These are phyloP conservation scores for Mastomys natalensis DNA, from an alignment of 2,113 vertebrate species.

Conservation along the genomic window DNA sequence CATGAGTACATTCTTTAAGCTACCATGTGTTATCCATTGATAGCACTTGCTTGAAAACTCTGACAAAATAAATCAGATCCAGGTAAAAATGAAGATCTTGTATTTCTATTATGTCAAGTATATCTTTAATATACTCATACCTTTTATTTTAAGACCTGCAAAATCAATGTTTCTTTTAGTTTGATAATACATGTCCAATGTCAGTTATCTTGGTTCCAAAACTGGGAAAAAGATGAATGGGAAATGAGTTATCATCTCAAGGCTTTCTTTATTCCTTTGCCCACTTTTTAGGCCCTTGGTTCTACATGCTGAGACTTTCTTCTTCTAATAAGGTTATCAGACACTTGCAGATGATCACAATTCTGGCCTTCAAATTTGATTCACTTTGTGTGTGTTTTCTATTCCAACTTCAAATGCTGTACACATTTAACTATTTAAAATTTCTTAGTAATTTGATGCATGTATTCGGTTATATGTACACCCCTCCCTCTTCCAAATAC, in stretches of 20 bases:
- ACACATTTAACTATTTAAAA: neutral
- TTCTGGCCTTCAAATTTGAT: neutral
- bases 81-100: neutral
- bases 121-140: neutral
- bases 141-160: neutral
- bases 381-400: neutral
- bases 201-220: too few species aligned
- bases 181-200: neutral
- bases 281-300: neutral
- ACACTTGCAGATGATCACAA: neutral
- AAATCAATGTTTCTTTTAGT: neutral
- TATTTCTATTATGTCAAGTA: neutral
- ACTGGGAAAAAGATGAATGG: fast-evolving
- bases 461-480: neutral
- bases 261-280: neutral
- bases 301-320: neutral
- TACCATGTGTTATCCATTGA: neutral
- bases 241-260: too few species aligned
- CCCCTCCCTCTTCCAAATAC: neutral
- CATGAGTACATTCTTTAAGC: neutral
- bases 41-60: neutral
- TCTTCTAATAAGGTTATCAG: neutral
- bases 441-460: neutral
- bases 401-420: neutral
- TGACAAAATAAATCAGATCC: neutral